Conservation (phyloP, 1,140 invertebrate species). For the Drosophila tristis region DNA sequence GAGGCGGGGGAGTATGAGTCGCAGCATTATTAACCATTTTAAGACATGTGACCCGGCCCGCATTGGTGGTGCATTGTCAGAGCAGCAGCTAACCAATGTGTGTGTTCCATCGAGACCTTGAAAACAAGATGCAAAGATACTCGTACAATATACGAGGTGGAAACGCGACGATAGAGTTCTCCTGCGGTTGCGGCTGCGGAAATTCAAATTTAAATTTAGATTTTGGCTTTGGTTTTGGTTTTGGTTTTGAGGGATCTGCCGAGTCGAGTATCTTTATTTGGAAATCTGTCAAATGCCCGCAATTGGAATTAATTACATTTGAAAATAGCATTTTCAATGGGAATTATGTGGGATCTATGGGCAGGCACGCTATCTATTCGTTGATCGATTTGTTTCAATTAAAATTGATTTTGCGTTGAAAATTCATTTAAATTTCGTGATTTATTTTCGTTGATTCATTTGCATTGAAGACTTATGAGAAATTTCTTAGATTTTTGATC, state of each 20-base stretch:
- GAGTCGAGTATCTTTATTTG: slow-evolving; percentile 44
- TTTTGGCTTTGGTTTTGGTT: slow-evolving; percentile 2
- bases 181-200: slow-evolving; percentile 34
- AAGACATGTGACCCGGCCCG: slow-evolving; percentile 44
- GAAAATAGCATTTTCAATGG: slow-evolving; percentile 22
- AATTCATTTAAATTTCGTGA: no score
- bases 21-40: slow-evolving; percentile 24
- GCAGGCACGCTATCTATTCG: no score
- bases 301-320: slow-evolving; percentile 37
- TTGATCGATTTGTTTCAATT: slow-evolving; percentile 6
- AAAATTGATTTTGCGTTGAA: slow-evolving; percentile 1
- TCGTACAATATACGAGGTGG: background rate
- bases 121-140: slow-evolving; percentile 4
- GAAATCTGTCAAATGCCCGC: slow-evolving; percentile 38
- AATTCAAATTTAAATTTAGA: slow-evolving; percentile 42
- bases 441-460: no score
- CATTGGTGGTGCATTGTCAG: slow-evolving; percentile 43
- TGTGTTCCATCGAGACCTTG: slow-evolving; percentile 32
- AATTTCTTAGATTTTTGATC: no score
- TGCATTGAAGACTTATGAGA: no score
- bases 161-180: background rate
- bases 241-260: background rate
- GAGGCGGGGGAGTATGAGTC: background rate
- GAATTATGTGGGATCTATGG: slow-evolving; percentile 1
- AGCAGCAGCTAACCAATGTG: slow-evolving; percentile 27